A percentile compares a stretch with the other conserved stretches of the same genome.
Conservation (phyloP, 2,888 invertebrate genomes). For the Magallana nippona region DNA sequence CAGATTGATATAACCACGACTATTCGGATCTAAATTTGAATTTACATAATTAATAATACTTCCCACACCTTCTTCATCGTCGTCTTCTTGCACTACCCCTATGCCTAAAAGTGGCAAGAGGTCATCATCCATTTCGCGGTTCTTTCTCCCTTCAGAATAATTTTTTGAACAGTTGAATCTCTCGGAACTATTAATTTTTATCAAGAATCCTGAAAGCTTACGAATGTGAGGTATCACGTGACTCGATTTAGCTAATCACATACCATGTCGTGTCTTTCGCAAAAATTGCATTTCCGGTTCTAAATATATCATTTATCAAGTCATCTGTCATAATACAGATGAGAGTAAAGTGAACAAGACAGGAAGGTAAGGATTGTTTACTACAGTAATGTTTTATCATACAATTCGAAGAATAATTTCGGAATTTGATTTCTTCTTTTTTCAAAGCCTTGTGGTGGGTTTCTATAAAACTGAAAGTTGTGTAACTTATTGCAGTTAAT, state of each 20-base stretch:
- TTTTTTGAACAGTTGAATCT: constrained; percentile 38
- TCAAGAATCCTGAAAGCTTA: constrained; percentile 1
- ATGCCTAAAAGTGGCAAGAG: constrained; percentile 69
- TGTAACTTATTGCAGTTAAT: too few relatives aligned
- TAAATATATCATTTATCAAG: constrained; percentile 19
- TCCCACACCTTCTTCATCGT: neutral
- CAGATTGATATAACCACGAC: neutral
- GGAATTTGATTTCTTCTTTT: too few relatives aligned
- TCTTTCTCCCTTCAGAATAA: constrained; percentile 49
- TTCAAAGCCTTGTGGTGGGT: too few relatives aligned
- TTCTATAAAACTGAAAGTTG: too few relatives aligned
- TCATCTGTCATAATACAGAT: neutral
- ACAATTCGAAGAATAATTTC: neutral
- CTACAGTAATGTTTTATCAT: neutral
- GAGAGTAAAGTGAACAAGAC: neutral
- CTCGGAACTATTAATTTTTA: neutral
- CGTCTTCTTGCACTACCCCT: constrained; percentile 44
- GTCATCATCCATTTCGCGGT: constrained; percentile 66
- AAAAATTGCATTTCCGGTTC: constrained; percentile 45
- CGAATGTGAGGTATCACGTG: constrained; percentile 25
- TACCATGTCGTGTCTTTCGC: constrained; percentile 62
- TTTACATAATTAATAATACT: neutral
- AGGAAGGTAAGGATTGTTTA: neutral
- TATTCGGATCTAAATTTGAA: neutral
- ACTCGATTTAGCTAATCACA: constrained; percentile 60